These are phyloP conservation scores for Papilio glaucus DNA, from an alignment of 1,140 invertebrate species.

Conservation along the genomic window DNA sequence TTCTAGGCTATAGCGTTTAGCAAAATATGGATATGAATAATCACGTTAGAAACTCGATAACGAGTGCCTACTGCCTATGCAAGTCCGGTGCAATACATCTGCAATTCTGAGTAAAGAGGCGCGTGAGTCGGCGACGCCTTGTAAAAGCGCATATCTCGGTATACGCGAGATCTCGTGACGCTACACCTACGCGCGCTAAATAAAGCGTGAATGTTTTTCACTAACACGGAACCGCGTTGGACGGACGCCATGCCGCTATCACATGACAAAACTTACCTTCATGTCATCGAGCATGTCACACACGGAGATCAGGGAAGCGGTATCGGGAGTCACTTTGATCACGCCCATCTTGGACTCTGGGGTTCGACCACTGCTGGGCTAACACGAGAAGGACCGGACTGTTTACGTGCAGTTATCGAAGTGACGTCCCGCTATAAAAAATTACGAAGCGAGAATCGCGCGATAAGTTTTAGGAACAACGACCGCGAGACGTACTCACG, in stretches of 20 bases:
- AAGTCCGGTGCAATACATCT: slow-evolving; percentile 35
- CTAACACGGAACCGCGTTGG: slow-evolving; percentile 61
- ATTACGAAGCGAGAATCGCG: slow-evolving; percentile 64
- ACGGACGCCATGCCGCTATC: slow-evolving; percentile 57
- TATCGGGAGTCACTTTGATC: slow-evolving; percentile 77
- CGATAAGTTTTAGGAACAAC: slow-evolving; percentile 67
- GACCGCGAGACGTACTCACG: slow-evolving; percentile 74
- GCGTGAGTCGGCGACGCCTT: slow-evolving; percentile 40
- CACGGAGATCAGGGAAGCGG: slow-evolving; percentile 72
- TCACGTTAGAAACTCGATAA: background rate
- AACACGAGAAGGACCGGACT: slow-evolving; percentile 68
- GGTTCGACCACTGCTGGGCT: slow-evolving; percentile 48
- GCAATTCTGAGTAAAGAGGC: slow-evolving; percentile 39
- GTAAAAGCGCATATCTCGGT: slow-evolving; percentile 54
- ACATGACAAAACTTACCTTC: slow-evolving; percentile 76
- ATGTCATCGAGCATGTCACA: slow-evolving; percentile 80
- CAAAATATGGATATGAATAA: background rate
- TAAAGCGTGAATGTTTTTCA: slow-evolving; percentile 60
- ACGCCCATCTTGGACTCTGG: slow-evolving; percentile 68
- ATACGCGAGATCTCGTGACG: slow-evolving; percentile 56
- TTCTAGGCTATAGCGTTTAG: background rate
- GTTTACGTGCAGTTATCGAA: slow-evolving; percentile 60
- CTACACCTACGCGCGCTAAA: slow-evolving; percentile 57
- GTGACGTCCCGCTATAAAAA: slow-evolving; percentile 52
- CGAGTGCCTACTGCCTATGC: slow-evolving; percentile 6